Conservation (phyloP, 92 coral and sea anemone genomes). For the Heliopora coerulea region DNA sequence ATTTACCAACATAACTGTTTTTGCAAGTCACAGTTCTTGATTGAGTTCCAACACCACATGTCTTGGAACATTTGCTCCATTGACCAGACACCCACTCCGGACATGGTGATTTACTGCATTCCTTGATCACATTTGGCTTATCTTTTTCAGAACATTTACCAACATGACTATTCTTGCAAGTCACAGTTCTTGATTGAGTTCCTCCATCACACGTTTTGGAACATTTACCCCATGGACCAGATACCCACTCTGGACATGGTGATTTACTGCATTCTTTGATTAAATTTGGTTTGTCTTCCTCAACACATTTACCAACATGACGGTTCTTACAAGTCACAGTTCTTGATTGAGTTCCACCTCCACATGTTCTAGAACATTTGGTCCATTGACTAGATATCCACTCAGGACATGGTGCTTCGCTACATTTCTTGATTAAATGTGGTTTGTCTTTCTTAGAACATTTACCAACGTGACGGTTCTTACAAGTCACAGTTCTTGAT, state of each 20-base stretch:
- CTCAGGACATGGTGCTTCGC: slow-evolving; percentile 44
- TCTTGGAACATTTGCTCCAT: slow-evolving; percentile 40
- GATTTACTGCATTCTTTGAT: slow-evolving; percentile 25
- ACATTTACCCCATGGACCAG: slow-evolving; percentile 51
- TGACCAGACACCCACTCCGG: slow-evolving; percentile 26
- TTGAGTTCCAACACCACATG: slow-evolving; percentile 49
- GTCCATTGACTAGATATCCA: slow-evolving; percentile 36
- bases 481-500: slow-evolving; percentile 50
- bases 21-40: slow-evolving; percentile 46
- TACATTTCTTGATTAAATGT: slow-evolving; percentile 17
- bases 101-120: slow-evolving; percentile 16
- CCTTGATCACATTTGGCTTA: background rate
- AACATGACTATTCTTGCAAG: slow-evolving; percentile 52
- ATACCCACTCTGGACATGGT: slow-evolving; percentile 35
- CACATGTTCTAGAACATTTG: slow-evolving; percentile 47
- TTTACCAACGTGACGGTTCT: slow-evolving; percentile 42
- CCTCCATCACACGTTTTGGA: slow-evolving; percentile 52
- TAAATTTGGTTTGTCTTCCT: slow-evolving; percentile 47
- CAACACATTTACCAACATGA: slow-evolving; percentile 30
- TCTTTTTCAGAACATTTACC: slow-evolving; percentile 6
- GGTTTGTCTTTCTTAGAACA: slow-evolving; percentile 1
- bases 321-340: slow-evolving; percentile 34
- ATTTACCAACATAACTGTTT: slow-evolving; percentile 34
- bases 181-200: slow-evolving; percentile 25
- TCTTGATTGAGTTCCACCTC: slow-evolving; percentile 48